Evolutionary conservation across 2,888 invertebrate species (phyloP).

Genomic region (Kuschelorhynchus macadamiae): DNA sequence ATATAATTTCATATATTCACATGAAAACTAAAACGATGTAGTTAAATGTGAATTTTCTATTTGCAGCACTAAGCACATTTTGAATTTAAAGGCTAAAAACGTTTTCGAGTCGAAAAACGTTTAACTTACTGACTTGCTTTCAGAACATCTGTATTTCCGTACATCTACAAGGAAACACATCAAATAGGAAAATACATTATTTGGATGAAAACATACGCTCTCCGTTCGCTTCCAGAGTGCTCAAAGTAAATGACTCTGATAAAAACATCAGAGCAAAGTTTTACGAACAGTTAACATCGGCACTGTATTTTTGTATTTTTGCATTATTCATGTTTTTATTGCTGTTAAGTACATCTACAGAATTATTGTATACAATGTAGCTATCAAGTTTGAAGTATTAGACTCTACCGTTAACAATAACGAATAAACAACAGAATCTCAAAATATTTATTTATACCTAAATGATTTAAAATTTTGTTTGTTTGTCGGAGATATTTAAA

Average conservation of each 20-base stretch:
- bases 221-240: slow-evolving; percentile 1
- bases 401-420: too few species aligned
- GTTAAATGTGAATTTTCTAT: too few species aligned
- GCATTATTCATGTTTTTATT: slow-evolving; percentile 12
- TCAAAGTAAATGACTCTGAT: slow-evolving; percentile 19
- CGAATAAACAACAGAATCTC: too few species aligned
- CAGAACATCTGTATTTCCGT: slow-evolving; percentile 18
- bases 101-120: slow-evolving; percentile 12
- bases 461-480: too few species aligned
- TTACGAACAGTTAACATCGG: slow-evolving; percentile 10
- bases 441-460: too few species aligned
- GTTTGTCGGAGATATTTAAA: too few species aligned
- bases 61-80: slow-evolving; percentile 4
- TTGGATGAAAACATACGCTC: slow-evolving; percentile 27
- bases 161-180: slow-evolving; percentile 14
- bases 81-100: slow-evolving; percentile 16
- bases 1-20: too few species aligned
- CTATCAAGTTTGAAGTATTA: too few species aligned
- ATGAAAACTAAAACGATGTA: too few species aligned
- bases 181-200: slow-evolving; percentile 26
- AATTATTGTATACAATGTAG: neutral
- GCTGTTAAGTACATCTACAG: neutral
- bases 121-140: slow-evolving; percentile 18
- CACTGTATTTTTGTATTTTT: slow-evolving; percentile 8
- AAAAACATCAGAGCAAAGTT: slow-evolving; percentile 18